A percentile compares a stretch with the other conserved stretches of the same genome.
phyloP scores from a whole-genome alignment of 2,797 vertebrate genomes.

The Scolopax bukidnonensis region DNA sequence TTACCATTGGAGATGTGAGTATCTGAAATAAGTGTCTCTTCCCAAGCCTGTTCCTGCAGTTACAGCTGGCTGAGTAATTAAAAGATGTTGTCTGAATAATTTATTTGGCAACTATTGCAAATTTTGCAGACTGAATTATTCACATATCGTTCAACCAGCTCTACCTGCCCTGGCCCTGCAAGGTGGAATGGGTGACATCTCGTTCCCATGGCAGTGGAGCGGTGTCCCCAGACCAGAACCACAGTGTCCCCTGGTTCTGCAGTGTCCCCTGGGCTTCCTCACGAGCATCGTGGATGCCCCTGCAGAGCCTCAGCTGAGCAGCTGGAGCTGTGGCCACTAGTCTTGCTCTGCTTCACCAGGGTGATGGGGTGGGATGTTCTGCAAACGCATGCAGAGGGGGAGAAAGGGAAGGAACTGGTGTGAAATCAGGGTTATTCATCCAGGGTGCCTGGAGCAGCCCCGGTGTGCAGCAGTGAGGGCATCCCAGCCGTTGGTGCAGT shows the following conservation, averaged over 20 bases:
- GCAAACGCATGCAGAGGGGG: no score
- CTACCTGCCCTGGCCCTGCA: not conserved
- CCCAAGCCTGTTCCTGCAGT: not conserved
- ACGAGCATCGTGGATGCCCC: accelerated
- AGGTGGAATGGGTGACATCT: accelerated
- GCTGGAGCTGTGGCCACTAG: not conserved
- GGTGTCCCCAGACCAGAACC: not conserved
- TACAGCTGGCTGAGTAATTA: not conserved
- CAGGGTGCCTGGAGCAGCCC: no score
- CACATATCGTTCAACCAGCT: accelerated
- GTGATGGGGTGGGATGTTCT: not conserved
- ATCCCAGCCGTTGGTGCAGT: not conserved
- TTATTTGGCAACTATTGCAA: not conserved
- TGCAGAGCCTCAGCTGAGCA: not conserved
- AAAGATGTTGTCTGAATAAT: not conserved
- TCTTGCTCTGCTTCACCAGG: not conserved
- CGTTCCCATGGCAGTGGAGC: accelerated
- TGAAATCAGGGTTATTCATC: not conserved
- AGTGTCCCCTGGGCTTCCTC: not conserved
- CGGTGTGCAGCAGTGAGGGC: no score
- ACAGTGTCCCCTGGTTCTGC: not conserved
- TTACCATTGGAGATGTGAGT: not conserved
- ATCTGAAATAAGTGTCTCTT: not conserved
- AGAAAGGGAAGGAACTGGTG: not conserved
- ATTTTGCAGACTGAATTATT: not conserved